Evolutionary conservation across 2,888 invertebrate species (phyloP).

Genomic region (Fragum sueziense): DNA sequence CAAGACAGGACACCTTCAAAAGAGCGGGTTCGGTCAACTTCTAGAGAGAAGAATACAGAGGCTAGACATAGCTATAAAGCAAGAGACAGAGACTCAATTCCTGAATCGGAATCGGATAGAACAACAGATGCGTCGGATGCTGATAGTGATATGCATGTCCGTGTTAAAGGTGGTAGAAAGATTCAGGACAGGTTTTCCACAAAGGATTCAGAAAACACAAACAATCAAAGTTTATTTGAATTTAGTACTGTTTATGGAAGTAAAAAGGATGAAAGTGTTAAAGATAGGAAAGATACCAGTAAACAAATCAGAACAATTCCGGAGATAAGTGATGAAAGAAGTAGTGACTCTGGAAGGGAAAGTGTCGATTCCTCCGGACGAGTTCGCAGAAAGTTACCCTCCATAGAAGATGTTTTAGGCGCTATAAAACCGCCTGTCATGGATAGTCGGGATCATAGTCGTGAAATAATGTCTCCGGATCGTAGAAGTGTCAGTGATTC

Average conservation of each 20-base stretch:
- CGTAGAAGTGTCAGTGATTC: slow-evolving; percentile 7
- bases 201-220: slow-evolving; percentile 5
- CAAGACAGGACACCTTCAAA: slow-evolving; percentile 16
- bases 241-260: slow-evolving; percentile 55
- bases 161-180: not conserved
- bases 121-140: slow-evolving; percentile 13
- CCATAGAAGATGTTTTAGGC: slow-evolving; percentile 58
- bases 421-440: slow-evolving; percentile 7
- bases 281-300: not conserved
- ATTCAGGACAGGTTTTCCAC: not conserved
- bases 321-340: slow-evolving; percentile 27
- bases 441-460: not conserved
- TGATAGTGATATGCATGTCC: slow-evolving; percentile 19
- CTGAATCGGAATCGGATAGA: slow-evolving; percentile 15
- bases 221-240: slow-evolving; percentile 46
- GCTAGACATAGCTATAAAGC: slow-evolving; percentile 5
- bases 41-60: slow-evolving; percentile 28
- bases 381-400: slow-evolving; percentile 52
- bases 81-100: slow-evolving; percentile 7
- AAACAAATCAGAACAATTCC: slow-evolving; percentile 14
- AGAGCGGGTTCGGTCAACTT: slow-evolving; percentile 34
- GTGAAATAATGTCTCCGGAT: not conserved
- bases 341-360: slow-evolving; percentile 46
- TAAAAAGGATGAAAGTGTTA: slow-evolving; percentile 41
- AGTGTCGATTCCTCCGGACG: slow-evolving; percentile 48